phyloP scores from a whole-genome alignment of 2,113 vertebrate species.

The Petromus typicus region DNA sequence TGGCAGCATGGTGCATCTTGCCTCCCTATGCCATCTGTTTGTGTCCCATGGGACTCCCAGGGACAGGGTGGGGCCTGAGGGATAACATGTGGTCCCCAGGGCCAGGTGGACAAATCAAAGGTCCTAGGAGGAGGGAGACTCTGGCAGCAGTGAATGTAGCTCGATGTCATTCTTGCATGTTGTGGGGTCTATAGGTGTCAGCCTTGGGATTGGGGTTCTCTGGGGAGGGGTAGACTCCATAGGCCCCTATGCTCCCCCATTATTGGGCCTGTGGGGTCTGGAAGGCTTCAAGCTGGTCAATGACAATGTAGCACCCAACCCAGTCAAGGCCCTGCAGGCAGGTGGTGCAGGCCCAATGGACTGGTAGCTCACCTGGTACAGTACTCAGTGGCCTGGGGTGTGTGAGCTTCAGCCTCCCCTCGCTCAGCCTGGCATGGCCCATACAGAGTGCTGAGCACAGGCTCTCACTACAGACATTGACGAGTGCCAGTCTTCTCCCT shows the following conservation, averaged over 20 bases:
- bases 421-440: not conserved
- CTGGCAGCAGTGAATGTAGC: rapidly evolving
- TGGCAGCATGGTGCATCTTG: rapidly evolving
- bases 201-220: not conserved
- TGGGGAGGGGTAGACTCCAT: not conserved
- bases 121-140: not conserved
- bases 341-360: not conserved
- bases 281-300: not conserved
- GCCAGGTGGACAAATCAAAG: too few relatives aligned
- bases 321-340: not conserved
- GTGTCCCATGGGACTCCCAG: rapidly evolving
- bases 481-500: conserved; percentile 97
- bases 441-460: rapidly evolving
- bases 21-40: rapidly evolving
- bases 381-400: not conserved
- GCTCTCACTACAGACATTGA: conserved; percentile 91
- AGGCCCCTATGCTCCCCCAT: rapidly evolving
- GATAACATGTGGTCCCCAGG: too few relatives aligned
- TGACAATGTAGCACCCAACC: not conserved
- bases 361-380: not conserved
- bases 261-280: not conserved
- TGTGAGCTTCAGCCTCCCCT: rapidly evolving
- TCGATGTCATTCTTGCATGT: too few relatives aligned
- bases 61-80: too few relatives aligned
- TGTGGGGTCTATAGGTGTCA: rapidly evolving